Evolutionary conservation across 2,113 vertebrate genomes (phyloP).

Genomic region (Cyprinodon brontotheroides): DNA sequence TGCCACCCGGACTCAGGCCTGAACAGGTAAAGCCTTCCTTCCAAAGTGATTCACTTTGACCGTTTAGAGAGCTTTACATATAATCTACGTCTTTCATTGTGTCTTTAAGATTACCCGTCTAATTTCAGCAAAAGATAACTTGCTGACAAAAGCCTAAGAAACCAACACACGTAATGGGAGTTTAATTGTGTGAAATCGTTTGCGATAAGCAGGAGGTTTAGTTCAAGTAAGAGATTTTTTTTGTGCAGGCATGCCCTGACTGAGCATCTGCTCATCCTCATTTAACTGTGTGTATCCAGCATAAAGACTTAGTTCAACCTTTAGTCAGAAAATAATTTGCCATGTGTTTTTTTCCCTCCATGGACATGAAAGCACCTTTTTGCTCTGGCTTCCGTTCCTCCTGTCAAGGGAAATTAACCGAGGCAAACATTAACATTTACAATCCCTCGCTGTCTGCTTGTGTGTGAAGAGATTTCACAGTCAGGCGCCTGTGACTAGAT

Average conservation of each 20-base stretch:
- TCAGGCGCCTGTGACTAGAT: conserved; percentile 32
- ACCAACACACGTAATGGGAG: conserved; percentile 12
- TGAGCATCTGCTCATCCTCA: not conserved
- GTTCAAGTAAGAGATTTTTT: conserved; percentile 30
- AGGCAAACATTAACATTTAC: conserved; percentile 51
- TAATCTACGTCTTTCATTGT: not conserved
- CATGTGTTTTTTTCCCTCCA: conserved; percentile 1
- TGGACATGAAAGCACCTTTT: conserved; percentile 16
- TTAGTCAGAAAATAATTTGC: conserved; percentile 7
- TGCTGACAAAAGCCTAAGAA: not conserved
- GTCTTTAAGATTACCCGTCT: not conserved
- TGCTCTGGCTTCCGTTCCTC: conserved; percentile 14
- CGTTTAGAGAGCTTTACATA: not conserved
- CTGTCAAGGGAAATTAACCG: conserved; percentile 30
- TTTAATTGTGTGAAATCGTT: not conserved
- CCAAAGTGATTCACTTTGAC: conserved; percentile 2
- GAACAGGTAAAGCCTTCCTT: conserved; percentile 84
- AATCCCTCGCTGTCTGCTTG: conserved; percentile 19
- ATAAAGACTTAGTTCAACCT: not conserved
- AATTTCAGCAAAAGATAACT: not conserved
- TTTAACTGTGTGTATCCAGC: conserved; percentile 12
- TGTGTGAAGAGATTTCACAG: conserved; percentile 45
- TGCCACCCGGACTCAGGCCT: conserved; percentile 89
- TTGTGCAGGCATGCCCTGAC: conserved; percentile 29
- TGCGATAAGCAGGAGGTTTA: conserved; percentile 7